Base-by-base conservation (phyloP, 1,140 invertebrate genomes). In the Lordiphosa clarofinis region DNA sequence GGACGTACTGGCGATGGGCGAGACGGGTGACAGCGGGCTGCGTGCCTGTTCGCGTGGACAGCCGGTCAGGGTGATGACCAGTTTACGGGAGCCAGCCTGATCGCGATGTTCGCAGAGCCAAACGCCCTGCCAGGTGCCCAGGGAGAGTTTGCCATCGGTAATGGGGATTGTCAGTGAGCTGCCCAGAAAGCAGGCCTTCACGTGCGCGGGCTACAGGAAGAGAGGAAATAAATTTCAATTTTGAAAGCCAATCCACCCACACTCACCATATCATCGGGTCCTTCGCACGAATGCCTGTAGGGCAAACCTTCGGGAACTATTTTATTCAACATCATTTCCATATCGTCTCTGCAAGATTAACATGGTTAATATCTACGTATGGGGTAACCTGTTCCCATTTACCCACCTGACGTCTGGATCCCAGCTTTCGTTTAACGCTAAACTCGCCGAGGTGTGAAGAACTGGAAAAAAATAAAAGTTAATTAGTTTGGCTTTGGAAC, bases 271-370 rank as follows among this genome's bases (percentile, higher is more conserved):
- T 99, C 97, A 90, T 99, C 97, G 67, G 97, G 97, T 62, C 97
- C 97, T 93, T 99, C 97, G 90, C 96, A 98, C 42, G 95, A 97
- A 91, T 99, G 97, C 91, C 96, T 94, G 89, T 98, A 99, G 88
- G 95, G 94, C 90, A 97, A 92, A 89, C 95, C 96, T 92, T 99
- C 97, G 90, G 97, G 97, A 91, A 98, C 96, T 90, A 98, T 96
- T 94, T 97, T 98, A 91, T 98, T 98, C 89, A 99, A 92, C 95
- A 98, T 98, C 96, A 97, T 98, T 91, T 98, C 97, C 96, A 98
- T 98, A 89, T 99, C 97, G 89, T 97, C 96, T 90, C 96, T 89
- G 65, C 36, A 37, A 49, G 21, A 5, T 4, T 5, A 24, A 31
- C 7, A 31, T 31, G 0, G 2, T 31, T 8, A 31, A 7, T 8